Evolutionary conservation across 2,797 vertebrate species (phyloP), one percentile per base, ranked within the genome.

Genomic region (Chaetophractus vellerosus): DNA sequence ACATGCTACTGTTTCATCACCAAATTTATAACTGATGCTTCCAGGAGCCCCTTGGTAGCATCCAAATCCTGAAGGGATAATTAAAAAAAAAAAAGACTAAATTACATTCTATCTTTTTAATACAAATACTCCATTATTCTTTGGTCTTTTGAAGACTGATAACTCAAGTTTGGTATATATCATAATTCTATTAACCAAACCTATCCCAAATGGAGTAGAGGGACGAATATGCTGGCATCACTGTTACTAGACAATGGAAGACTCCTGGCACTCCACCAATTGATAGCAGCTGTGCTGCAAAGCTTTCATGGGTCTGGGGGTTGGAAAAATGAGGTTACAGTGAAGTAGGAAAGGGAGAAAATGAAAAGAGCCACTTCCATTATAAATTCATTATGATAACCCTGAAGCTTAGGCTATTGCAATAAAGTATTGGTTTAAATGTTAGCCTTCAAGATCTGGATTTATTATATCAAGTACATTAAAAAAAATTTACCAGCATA

Each of bases 391-490:
- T 75, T 79, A 76, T 69, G 78, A 88, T 57, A 66, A 93, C 78
- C 61, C 82, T 75, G 48, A 92, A 55, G 31, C n/a, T 61, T 55
- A 59, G 69, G 26, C 63, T n/a, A 52, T 2, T 68, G 48, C 66
- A 72, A 96, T 87, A 31, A 26, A 78, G 76, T 36, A 61, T 36
- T 36, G 41, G 14, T 66, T 74, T 59, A 89, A 91, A 88, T 48
- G 36, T 71, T 75, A 91, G 66, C 59, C 63, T 95, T 82, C 87
- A 94, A 93, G 84, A 86, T 82, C 45, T 95, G 61, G 89, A 74
- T 84, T 95, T 93, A 96, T 84, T 91, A 63, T 74, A 80, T 83
- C 79, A 95, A 86, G 18, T 76, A 87, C 26, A 87, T 36, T 83
- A 92, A 55, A 9, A 61, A 91, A 88, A 52, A 9, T 88, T 96